Evolutionary conservation across 2,797 vertebrate genomes (phyloP).

Genomic region (Hozukius guyotensis): DNA sequence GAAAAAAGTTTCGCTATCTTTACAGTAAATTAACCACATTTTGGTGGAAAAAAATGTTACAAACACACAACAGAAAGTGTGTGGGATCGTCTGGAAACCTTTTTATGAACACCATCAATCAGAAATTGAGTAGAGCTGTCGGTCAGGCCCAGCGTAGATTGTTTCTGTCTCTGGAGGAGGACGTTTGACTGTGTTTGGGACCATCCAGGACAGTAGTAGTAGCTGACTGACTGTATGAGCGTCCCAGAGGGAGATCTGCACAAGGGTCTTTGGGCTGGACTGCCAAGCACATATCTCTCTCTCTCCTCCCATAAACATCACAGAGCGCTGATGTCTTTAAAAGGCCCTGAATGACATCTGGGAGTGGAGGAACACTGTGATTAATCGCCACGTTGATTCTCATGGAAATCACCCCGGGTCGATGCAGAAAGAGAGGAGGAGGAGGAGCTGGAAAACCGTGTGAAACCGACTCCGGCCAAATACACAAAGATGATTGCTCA

Average conservation of each 20-base stretch:
- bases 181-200: conserved; percentile 42
- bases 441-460: conserved; percentile 72
- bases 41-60: background rate
- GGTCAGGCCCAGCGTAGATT: conserved; percentile 48
- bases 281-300: conserved; percentile 74
- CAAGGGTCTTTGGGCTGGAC: conserved; percentile 61
- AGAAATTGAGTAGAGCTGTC: conserved; percentile 42
- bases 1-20: background rate
- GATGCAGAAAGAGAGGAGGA: conserved; percentile 63
- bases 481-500: conserved; percentile 71
- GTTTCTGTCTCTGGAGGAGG: conserved; percentile 27
- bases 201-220: conserved; percentile 75
- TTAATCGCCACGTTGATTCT: conserved; percentile 83
- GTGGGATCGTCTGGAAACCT: conserved; percentile 1
- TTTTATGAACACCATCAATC: conserved; percentile 28
- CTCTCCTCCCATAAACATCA: conserved; percentile 77
- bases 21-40: background rate
- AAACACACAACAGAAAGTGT: conserved; percentile 10
- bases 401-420: conserved; percentile 79
- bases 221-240: conserved; percentile 72
- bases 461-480: conserved; percentile 76
- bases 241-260: conserved; percentile 74
- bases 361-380: conserved; percentile 79
- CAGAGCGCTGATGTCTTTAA: conserved; percentile 79
- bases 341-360: conserved; percentile 82